These are phyloP conservation scores for Electrophaes corylata DNA, from an alignment of 2,888 invertebrate species.

Conservation along the genomic window DNA sequence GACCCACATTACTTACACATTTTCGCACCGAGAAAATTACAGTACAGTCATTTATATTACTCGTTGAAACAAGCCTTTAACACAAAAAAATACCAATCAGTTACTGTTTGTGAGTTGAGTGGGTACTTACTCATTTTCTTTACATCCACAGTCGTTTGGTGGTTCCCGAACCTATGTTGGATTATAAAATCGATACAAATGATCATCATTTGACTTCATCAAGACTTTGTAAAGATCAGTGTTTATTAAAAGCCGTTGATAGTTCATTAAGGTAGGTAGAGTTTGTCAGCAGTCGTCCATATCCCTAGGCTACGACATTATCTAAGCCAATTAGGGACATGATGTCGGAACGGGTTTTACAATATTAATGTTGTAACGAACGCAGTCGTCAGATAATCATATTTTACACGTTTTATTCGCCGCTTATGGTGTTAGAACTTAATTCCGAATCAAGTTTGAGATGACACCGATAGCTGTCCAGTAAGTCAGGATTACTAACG, in stretches of 20 bases:
- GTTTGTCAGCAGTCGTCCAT: slow-evolving; percentile 45
- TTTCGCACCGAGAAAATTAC: slow-evolving; percentile 57
- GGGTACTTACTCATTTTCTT: slow-evolving; percentile 8
- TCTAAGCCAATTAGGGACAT: slow-evolving; percentile 59
- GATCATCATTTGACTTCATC: slow-evolving; percentile 14
- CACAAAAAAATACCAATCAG: slow-evolving; percentile 45
- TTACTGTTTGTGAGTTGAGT: slow-evolving; percentile 32
- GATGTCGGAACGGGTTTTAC: slow-evolving; percentile 49
- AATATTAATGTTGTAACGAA: slow-evolving; percentile 50
- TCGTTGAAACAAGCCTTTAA: slow-evolving; percentile 70
- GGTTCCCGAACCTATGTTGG: not conserved
- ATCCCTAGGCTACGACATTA: slow-evolving; percentile 37
- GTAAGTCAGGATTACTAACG: slow-evolving; percentile 59
- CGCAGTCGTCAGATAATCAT: slow-evolving; percentile 51
- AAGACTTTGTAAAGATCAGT: slow-evolving; percentile 1
- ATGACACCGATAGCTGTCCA: slow-evolving; percentile 56
- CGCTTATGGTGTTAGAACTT: slow-evolving; percentile 55
- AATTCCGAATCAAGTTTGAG: slow-evolving; percentile 55
- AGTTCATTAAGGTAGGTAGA: slow-evolving; percentile 20
- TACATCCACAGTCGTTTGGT: not conserved
- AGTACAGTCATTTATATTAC: slow-evolving; percentile 67
- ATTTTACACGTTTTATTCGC: slow-evolving; percentile 57
- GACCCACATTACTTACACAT: slow-evolving; percentile 47
- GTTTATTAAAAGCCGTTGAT: slow-evolving; percentile 14
- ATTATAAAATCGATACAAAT: slow-evolving; percentile 10